phyloP scores from a whole-genome alignment of 1,140 invertebrate genomes.

The Heliconius melpomene region DNA sequence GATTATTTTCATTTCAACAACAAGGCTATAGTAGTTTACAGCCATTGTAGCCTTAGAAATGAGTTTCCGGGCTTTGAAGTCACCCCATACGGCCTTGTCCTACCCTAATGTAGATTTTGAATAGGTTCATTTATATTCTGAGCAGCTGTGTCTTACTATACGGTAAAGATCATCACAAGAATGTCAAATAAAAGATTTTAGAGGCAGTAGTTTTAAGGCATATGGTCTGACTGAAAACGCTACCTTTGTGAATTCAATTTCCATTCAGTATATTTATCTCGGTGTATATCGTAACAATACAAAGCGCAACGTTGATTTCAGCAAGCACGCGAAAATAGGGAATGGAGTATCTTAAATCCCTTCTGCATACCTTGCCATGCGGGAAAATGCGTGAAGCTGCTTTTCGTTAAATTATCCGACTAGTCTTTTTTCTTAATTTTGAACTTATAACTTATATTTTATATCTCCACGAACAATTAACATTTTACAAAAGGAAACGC shows the following conservation, averaged over 20 bases:
- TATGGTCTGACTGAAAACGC: not conserved
- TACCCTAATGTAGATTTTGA: constrained; percentile 13
- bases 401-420: no score
- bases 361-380: no score
- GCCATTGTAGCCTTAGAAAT: constrained; percentile 12
- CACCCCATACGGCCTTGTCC: constrained; percentile 6
- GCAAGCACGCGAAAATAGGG: no score
- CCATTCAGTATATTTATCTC: not conserved
- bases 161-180: not conserved
- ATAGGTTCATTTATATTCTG: not conserved
- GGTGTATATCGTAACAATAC: no score
- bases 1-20: not conserved
- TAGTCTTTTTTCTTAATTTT: no score
- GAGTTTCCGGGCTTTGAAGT: constrained; percentile 5
- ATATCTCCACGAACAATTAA: no score
- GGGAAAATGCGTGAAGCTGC: no score
- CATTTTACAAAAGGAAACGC: no score
- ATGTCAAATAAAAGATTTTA: not conserved
- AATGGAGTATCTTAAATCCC: no score
- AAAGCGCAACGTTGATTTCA: not conserved
- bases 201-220: not conserved
- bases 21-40: not conserved
- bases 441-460: no score
- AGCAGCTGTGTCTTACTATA: not conserved
- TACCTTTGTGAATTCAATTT: not conserved